phyloP scores from a whole-genome alignment of 2,797 vertebrate species.

The Phoeniculus purpureus region DNA sequence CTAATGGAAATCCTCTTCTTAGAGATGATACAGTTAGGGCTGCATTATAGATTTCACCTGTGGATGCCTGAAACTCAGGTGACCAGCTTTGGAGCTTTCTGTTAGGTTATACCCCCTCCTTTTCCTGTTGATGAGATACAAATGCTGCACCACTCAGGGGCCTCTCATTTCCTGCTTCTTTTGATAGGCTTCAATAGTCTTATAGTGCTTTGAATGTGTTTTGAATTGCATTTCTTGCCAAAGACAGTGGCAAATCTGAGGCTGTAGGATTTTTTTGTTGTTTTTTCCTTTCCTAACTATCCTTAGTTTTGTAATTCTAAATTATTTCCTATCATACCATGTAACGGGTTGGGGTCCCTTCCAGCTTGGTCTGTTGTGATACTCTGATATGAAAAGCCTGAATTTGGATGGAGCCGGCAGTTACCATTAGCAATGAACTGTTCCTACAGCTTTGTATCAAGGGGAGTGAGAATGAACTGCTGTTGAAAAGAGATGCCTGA shows the following conservation, averaged over 20 bases:
- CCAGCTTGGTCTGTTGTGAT: no score
- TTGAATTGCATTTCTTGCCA: background rate
- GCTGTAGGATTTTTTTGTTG: background rate
- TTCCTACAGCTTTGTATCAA: background rate
- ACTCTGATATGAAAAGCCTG: background rate
- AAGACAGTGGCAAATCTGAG: background rate
- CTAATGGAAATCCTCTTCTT: constrained; percentile 52
- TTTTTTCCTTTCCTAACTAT: background rate
- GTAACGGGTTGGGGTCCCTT: no score
- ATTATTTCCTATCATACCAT: background rate
- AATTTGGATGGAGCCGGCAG: background rate
- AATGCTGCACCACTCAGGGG: background rate
- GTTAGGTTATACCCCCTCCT: background rate
- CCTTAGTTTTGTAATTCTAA: background rate
- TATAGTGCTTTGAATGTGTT: background rate
- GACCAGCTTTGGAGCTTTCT: constrained; percentile 35
- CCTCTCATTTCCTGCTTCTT: constrained; percentile 20
- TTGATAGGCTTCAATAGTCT: constrained; percentile 16
- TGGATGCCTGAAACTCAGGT: constrained; percentile 44
- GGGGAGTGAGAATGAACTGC: background rate
- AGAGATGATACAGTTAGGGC: constrained; percentile 6
- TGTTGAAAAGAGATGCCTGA: background rate
- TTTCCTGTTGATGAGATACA: background rate
- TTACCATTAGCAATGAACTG: background rate
- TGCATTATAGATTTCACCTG: constrained; percentile 49